A percentile compares a stretch with the other conserved stretches of the same genome.
Conservation (phyloP, 35 echinoderm and acorn worm species). For the Eucidaris tribuloides region DNA sequence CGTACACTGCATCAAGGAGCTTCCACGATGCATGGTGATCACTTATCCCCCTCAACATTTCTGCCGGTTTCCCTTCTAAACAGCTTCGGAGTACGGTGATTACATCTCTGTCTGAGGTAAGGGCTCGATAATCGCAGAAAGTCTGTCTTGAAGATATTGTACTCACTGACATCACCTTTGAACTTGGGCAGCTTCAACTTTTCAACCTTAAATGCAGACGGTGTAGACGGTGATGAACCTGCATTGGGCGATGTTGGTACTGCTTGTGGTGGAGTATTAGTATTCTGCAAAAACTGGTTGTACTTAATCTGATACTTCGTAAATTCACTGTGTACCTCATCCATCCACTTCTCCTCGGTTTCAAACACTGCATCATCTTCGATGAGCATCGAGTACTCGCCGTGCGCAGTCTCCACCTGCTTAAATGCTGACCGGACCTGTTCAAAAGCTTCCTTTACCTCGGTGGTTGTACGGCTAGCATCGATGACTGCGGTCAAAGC, state of each 20-base stretch:
- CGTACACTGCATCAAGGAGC: conserved; percentile 70
- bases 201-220: conserved; percentile 37
- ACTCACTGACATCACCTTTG: conserved; percentile 58
- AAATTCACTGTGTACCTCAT: conserved; percentile 24
- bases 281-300: conserved; percentile 8
- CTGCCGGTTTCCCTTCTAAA: conserved; percentile 52
- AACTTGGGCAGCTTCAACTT: conserved; percentile 73
- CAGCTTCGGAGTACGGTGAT: conserved; percentile 28
- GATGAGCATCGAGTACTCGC: not conserved
- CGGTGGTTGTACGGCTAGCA: not conserved
- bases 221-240: not conserved
- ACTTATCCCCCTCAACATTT: conserved; percentile 44
- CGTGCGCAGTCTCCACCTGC: conserved; percentile 11
- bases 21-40: conserved; percentile 58
- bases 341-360: conserved; percentile 31
- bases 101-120: conserved; percentile 45
- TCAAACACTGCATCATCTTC: conserved; percentile 25
- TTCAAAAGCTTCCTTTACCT: conserved; percentile 16
- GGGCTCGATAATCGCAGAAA: conserved; percentile 45
- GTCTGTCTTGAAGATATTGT: conserved; percentile 53
- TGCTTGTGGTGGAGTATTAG: not conserved
- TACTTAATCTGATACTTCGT: not conserved
- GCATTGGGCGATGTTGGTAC: not conserved
- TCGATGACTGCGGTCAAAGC: conserved; percentile 18
- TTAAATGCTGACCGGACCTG: conserved; percentile 17